Percentiles rank a stretch among this genome's conserved stretches.
Conservation (phyloP, 2,888 invertebrate genomes). For the Melanostoma scalare region DNA sequence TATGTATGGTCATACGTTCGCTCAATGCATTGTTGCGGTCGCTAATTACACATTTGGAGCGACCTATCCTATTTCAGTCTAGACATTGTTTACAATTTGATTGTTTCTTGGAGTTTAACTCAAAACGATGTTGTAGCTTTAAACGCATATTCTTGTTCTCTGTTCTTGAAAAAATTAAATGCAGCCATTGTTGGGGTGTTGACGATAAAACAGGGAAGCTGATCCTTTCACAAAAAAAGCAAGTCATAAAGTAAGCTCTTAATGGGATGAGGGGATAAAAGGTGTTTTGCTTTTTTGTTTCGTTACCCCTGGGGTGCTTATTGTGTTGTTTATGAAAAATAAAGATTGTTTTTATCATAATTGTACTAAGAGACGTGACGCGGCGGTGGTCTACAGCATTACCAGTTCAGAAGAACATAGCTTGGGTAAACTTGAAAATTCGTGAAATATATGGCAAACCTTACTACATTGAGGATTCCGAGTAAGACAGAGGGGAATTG, state of each 20-base stretch:
- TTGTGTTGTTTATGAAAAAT: no score
- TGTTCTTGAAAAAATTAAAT: neutral
- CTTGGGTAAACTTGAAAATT: no score
- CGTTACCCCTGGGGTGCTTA: no score
- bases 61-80: constrained; percentile 62
- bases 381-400: no score
- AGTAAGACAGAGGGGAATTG: no score
- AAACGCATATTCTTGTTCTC: neutral
- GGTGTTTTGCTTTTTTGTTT: no score
- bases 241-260: neutral
- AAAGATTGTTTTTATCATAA: no score
- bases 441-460: no score
- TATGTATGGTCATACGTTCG: constrained; percentile 2
- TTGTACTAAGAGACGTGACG: no score
- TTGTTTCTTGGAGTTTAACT: constrained; percentile 6
- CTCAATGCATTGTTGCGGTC: constrained; percentile 43
- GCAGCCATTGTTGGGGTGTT: neutral
- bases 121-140: neutral
- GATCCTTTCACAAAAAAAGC: neutral
- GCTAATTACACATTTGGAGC: constrained; percentile 44
- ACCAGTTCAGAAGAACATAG: no score
- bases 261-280: no score
- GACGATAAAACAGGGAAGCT: neutral
- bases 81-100: constrained; percentile 53
- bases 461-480: no score